phyloP scores from a whole-genome alignment of 2,888 invertebrate genomes.

The Spodoptera littoralis region DNA sequence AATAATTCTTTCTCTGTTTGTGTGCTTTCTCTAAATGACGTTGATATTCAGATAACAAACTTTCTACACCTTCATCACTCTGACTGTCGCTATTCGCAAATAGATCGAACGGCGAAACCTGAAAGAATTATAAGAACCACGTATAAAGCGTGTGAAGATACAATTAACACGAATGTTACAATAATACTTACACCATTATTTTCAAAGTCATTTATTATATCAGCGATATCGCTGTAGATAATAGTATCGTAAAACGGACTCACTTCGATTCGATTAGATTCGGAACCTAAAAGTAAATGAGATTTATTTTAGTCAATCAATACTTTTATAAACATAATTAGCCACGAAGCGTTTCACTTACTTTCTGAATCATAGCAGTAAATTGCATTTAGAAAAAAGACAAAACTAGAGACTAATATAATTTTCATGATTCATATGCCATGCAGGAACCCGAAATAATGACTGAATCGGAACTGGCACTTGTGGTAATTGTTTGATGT shows the following conservation, averaged over 20 bases:
- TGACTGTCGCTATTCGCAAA: conserved; percentile 72
- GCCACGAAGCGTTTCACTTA: conserved; percentile 61
- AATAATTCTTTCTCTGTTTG: conserved; percentile 73
- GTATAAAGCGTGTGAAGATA: conserved; percentile 14
- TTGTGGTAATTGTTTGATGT: conserved; percentile 34
- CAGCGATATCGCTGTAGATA: conserved; percentile 81
- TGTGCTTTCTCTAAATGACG: conserved; percentile 81
- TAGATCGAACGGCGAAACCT: conserved; percentile 71
- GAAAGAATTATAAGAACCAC: conserved; percentile 49
- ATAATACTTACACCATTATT: conserved; percentile 72
- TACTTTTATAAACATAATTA: conserved; percentile 16
- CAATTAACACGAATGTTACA: conserved; percentile 9
- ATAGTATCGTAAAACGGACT: conserved; percentile 80
- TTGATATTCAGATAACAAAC: conserved; percentile 81
- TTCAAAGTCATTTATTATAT: conserved; percentile 80
- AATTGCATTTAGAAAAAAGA: conserved; percentile 57
- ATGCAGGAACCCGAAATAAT: conserved; percentile 49
- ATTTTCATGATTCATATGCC: conserved; percentile 61
- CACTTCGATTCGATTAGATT: conserved; percentile 72
- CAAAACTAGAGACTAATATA: conserved; percentile 50
- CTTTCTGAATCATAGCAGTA: conserved; percentile 72
- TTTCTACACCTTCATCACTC: conserved; percentile 79
- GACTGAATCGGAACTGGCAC: conserved; percentile 30
- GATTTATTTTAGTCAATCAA: conserved; percentile 33
- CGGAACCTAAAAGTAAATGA: conserved; percentile 65